Percentiles rank a stretch among this genome's conserved stretches.
phyloP scores from a whole-genome alignment of 1,140 invertebrate genomes.

The Stegodyphus dumicola region DNA sequence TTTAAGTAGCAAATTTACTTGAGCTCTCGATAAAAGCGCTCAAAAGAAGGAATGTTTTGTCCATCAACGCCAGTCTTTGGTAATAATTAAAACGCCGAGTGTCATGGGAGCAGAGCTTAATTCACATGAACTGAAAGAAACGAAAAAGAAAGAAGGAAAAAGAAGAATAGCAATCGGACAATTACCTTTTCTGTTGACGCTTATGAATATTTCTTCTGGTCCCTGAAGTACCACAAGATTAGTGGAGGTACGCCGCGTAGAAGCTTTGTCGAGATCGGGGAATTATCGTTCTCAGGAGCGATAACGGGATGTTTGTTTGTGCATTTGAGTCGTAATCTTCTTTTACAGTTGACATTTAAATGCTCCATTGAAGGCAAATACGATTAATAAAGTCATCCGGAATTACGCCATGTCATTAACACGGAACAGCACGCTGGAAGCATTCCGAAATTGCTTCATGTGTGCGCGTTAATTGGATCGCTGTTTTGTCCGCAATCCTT shows the following conservation, averaged over 20 bases:
- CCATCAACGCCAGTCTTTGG: not conserved
- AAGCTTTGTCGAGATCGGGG: not conserved
- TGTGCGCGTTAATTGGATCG: slow-evolving; percentile 51
- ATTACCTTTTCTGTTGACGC: not conserved
- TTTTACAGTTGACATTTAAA: slow-evolving; percentile 46
- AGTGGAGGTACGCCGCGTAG: slow-evolving; percentile 18
- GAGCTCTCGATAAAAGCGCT: too few relatives aligned
- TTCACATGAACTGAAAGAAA: not conserved
- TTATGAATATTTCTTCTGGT: slow-evolving; percentile 27
- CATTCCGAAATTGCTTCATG: slow-evolving; percentile 31
- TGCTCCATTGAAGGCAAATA: slow-evolving; percentile 43
- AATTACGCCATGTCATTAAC: slow-evolving; percentile 50
- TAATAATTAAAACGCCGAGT: not conserved
- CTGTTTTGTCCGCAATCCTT: slow-evolving; percentile 54
- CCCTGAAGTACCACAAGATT: slow-evolving; percentile 54
- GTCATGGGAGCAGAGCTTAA: slow-evolving; percentile 29
- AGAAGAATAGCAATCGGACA: not conserved
- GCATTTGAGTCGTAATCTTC: slow-evolving; percentile 41
- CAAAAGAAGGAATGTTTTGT: not conserved
- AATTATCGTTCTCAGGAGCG: slow-evolving; percentile 23
- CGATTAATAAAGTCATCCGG: slow-evolving; percentile 51
- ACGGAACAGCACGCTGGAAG: slow-evolving; percentile 21
- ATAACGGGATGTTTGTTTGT: slow-evolving; percentile 29
- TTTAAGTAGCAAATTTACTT: too few relatives aligned
- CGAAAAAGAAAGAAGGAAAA: not conserved